Percentiles rank a stretch among this genome's conserved stretches.
Conservation (phyloP, 2,797 vertebrate species). For the Thunnus albacares region DNA sequence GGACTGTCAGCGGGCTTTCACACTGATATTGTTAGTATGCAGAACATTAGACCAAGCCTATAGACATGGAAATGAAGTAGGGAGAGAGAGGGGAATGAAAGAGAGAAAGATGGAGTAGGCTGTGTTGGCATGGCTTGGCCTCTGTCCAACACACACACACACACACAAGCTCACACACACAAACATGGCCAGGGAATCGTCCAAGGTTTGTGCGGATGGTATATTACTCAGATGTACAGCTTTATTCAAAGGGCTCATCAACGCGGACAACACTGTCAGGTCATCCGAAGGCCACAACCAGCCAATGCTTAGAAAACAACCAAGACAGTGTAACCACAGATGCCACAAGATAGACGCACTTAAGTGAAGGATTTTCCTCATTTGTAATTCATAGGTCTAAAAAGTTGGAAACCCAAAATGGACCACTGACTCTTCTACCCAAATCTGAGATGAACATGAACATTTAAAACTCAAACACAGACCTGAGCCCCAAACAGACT, state of each 20-base stretch:
- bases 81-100: conserved; percentile 75
- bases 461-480: conserved; percentile 37
- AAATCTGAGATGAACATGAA: conserved; percentile 26
- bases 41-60: conserved; percentile 83
- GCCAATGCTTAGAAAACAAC: conserved; percentile 54
- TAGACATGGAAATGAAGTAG: conserved; percentile 86
- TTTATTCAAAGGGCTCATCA: conserved; percentile 72
- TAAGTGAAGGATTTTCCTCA: conserved; percentile 35
- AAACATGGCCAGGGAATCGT: conserved; percentile 60
- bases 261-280: conserved; percentile 72
- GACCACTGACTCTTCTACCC: conserved; percentile 22
- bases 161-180: conserved; percentile 65
- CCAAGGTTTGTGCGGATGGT: conserved; percentile 72
- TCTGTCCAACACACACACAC: conserved; percentile 65
- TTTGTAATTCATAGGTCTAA: conserved; percentile 51
- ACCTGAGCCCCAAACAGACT: not conserved
- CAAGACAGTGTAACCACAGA: conserved; percentile 39
- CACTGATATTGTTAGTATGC: conserved; percentile 86
- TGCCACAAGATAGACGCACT: conserved; percentile 12
- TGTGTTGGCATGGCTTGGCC: conserved; percentile 79
- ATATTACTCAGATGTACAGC: conserved; percentile 80
- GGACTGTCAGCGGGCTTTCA: conserved; percentile 88
- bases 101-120: conserved; percentile 82
- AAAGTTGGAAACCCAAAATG: conserved; percentile 39
- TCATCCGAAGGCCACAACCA: conserved; percentile 78